Evolutionary conservation across 2,797 vertebrate genomes (phyloP).

Genomic region (Silurus lanzhouensis): DNA sequence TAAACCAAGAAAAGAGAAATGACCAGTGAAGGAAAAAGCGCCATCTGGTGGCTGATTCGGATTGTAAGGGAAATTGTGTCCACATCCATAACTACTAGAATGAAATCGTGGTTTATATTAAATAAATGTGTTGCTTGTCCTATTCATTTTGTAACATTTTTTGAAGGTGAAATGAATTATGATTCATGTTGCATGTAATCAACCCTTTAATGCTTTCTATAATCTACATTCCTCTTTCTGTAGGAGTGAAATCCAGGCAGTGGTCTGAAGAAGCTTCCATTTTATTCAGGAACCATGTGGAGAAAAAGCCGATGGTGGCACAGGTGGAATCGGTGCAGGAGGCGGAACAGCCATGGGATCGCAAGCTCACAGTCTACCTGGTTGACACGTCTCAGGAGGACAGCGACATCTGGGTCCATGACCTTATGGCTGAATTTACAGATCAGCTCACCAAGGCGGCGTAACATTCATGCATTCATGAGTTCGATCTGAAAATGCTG

Average conservation of each 20-base stretch:
- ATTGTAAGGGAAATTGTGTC: not conserved
- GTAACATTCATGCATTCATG: slow-evolving; percentile 38
- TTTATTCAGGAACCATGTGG: slow-evolving; percentile 95
- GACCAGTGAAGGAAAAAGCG: not conserved
- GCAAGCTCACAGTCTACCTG: slow-evolving; percentile 86
- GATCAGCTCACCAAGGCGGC: slow-evolving; percentile 72
- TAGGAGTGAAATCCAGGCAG: slow-evolving; percentile 86
- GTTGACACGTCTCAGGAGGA: slow-evolving; percentile 94
- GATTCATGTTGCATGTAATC: not conserved
- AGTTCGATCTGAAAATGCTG: not conserved
- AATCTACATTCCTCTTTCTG: not conserved
- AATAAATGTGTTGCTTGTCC: no score
- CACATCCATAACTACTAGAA: not conserved
- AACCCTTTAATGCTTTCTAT: not conserved
- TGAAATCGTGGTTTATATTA: not conserved
- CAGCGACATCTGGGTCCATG: slow-evolving; percentile 93
- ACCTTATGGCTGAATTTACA: slow-evolving; percentile 91
- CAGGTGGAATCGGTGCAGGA: slow-evolving; percentile 85
- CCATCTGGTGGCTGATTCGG: not conserved
- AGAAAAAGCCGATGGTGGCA: slow-evolving; percentile 96
- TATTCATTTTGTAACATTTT: not conserved
- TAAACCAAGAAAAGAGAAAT: not conserved
- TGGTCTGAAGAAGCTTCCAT: slow-evolving; percentile 97
- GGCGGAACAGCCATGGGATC: slow-evolving; percentile 82
- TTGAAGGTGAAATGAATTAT: not conserved